Conservation (phyloP, 1,140 invertebrate species). For the Drosophila burlai region DNA sequence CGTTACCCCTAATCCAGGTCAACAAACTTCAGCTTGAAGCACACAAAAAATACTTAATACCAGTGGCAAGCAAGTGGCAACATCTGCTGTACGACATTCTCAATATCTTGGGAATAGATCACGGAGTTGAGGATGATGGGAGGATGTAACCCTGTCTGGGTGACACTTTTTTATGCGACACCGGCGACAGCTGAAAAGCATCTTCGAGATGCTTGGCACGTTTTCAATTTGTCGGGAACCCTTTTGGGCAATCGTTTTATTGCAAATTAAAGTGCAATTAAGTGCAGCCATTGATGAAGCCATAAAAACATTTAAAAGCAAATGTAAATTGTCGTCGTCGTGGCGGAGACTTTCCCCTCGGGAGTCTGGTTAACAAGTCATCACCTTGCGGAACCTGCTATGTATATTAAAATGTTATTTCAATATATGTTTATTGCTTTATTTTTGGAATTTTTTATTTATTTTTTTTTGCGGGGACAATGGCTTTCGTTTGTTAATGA, state of each 20-base stretch:
- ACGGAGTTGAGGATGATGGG: not conserved
- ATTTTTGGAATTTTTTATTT: not conserved
- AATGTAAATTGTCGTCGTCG: conserved; percentile 45
- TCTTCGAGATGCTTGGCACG: conserved; percentile 71
- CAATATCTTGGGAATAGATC: conserved; percentile 43
- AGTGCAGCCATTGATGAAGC: conserved; percentile 67
- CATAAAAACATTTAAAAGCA: conserved; percentile 66
- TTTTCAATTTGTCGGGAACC: conserved; percentile 73
- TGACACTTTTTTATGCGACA: conserved; percentile 49
- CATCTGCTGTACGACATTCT: conserved; percentile 40
- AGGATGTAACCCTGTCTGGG: conserved; percentile 17
- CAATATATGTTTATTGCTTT: conserved; percentile 7
- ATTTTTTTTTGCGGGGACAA: not conserved
- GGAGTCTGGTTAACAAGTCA: conserved; percentile 54
- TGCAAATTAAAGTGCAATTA: conserved; percentile 78
- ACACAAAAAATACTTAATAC: conserved; percentile 1
- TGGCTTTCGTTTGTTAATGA: conserved; percentile 34
- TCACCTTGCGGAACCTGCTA: conserved; percentile 45
- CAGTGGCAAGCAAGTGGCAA: conserved; percentile 11
- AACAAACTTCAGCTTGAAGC: conserved; percentile 43
- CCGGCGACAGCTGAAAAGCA: conserved; percentile 34
- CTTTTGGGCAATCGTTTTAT: conserved; percentile 71
- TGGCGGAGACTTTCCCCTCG: conserved; percentile 28
- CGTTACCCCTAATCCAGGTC: conserved; percentile 43
- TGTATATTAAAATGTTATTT: conserved; percentile 43